Conservation (phyloP, 1,140 invertebrate genomes). For the Hypothenemus hampei region DNA sequence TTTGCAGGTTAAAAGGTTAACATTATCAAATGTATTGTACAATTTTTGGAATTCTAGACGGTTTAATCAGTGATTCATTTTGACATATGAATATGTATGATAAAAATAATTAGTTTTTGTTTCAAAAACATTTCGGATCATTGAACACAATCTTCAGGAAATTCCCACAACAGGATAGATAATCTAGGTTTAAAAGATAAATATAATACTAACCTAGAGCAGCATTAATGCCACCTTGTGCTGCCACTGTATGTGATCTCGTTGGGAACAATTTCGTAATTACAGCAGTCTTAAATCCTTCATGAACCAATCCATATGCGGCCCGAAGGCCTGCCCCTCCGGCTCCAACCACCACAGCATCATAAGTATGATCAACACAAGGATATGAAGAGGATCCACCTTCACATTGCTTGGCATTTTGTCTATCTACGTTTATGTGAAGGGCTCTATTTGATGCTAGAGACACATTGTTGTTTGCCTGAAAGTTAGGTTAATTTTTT, state of each 20-base stretch:
- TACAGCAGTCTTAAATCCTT: conserved; percentile 89
- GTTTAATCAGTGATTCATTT: too few species aligned
- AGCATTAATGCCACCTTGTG: conserved; percentile 91
- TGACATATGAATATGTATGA: too few species aligned
- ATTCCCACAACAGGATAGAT: neutral
- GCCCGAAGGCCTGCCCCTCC: conserved; percentile 88
- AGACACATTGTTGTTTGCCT: neutral
- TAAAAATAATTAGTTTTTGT: too few species aligned
- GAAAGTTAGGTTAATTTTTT: neutral
- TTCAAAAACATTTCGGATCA: too few species aligned
- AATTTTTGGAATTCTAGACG: too few species aligned
- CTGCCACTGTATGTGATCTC: conserved; percentile 87
- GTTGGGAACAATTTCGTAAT: conserved; percentile 92
- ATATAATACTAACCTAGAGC: conserved; percentile 50
- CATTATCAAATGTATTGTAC: too few species aligned
- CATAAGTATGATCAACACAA: conserved; percentile 81
- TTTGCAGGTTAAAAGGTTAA: too few species aligned
- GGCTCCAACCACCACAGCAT: conserved; percentile 90
- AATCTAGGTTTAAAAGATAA: neutral
- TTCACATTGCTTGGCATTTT: conserved; percentile 27
- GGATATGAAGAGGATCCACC: conserved; percentile 52
- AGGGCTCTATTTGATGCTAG: conserved; percentile 18
- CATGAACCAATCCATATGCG: conserved; percentile 83
- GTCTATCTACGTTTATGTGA: conserved; percentile 32
- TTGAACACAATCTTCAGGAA: too few species aligned